Percentiles rank a stretch among this genome's conserved stretches.
phyloP scores from a whole-genome alignment of 1,140 invertebrate genomes.

The Caligus rogercresseyi region DNA sequence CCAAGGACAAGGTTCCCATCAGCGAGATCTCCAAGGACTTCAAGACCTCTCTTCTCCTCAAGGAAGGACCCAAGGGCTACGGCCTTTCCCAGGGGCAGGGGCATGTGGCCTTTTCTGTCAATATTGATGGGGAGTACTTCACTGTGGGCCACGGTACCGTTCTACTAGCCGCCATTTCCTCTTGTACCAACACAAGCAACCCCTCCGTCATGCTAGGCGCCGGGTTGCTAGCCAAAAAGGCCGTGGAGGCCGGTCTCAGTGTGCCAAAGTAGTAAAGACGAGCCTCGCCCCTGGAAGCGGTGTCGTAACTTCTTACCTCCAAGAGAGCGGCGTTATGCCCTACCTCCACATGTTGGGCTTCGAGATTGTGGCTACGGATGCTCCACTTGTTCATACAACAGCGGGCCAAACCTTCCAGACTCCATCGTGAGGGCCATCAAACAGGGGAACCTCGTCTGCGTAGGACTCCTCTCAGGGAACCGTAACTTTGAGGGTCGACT shows the following conservation, averaged over 20 bases:
- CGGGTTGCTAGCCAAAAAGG: constrained; percentile 33
- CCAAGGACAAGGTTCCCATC: constrained; percentile 38
- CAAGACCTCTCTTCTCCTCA: constrained; percentile 28
- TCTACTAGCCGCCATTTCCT: constrained; percentile 38
- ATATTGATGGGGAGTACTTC: constrained; percentile 29
- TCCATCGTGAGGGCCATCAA: constrained; percentile 33
- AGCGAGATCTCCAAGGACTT: constrained; percentile 37
- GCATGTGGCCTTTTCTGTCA: constrained; percentile 26
- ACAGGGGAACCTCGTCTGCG: constrained; percentile 34
- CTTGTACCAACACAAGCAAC: constrained; percentile 40
- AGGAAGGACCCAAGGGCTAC: constrained; percentile 27
- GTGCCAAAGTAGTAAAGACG: constrained; percentile 36
- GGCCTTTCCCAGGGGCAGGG: constrained; percentile 30
- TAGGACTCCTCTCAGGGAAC: constrained; percentile 37
- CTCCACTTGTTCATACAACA: constrained; percentile 40
- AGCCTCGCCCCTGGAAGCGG: constrained; percentile 35
- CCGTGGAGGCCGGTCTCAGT: constrained; percentile 32
- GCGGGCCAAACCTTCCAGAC: constrained; percentile 30
- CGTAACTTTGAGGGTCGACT: constrained; percentile 40
- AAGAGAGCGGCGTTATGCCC: constrained; percentile 32
- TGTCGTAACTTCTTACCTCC: constrained; percentile 37
- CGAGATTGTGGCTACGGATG: constrained; percentile 37
- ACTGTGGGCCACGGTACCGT: constrained; percentile 33
- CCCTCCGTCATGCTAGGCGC: constrained; percentile 28
- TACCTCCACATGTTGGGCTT: constrained; percentile 35